A percentile compares a stretch with the other conserved stretches of the same genome.
Evolutionary conservation across 1,140 invertebrate species (phyloP).

Genomic region (Coenobita brevimanus): DNA sequence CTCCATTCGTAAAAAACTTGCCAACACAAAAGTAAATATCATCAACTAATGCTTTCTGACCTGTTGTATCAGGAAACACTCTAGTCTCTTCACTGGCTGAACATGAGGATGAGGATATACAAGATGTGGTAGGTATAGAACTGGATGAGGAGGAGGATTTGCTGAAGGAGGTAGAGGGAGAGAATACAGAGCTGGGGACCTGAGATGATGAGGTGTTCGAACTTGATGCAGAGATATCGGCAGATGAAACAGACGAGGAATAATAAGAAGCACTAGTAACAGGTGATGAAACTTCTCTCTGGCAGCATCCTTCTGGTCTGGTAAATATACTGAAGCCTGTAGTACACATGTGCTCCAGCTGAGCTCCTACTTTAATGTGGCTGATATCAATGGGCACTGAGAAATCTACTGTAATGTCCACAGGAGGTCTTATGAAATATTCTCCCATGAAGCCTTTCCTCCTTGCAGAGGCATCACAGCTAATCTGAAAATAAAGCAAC

Average conservation of each 20-base stretch:
- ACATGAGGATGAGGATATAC: too few relatives aligned
- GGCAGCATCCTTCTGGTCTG: background rate
- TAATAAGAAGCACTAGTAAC: background rate
- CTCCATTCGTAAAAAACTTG: slow-evolving; percentile 39
- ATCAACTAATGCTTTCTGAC: background rate
- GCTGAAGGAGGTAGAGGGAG: too few relatives aligned
- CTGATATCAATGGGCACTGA: slow-evolving; percentile 50
- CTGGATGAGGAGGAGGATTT: too few relatives aligned
- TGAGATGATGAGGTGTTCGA: too few relatives aligned
- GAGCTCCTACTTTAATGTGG: slow-evolving; percentile 29
- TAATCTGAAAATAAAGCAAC: slow-evolving; percentile 49
- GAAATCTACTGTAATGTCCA: slow-evolving; percentile 39
- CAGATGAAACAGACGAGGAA: background rate
- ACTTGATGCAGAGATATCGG: too few relatives aligned
- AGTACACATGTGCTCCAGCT: slow-evolving; percentile 39
- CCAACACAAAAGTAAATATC: slow-evolving; percentile 51
- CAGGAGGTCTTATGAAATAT: slow-evolving; percentile 47
- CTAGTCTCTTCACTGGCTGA: too few relatives aligned
- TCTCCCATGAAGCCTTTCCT: slow-evolving; percentile 54
- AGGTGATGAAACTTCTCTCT: too few relatives aligned
- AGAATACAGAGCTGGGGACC: too few relatives aligned
- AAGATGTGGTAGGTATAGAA: too few relatives aligned
- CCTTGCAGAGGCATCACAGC: slow-evolving; percentile 11
- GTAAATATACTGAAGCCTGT: slow-evolving; percentile 49
- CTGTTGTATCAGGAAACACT: background rate